A percentile compares a stretch with the other conserved stretches of the same genome.
Conservation (phyloP, 2,888 invertebrate species). For the Caenorhabditis panamensis region DNA sequence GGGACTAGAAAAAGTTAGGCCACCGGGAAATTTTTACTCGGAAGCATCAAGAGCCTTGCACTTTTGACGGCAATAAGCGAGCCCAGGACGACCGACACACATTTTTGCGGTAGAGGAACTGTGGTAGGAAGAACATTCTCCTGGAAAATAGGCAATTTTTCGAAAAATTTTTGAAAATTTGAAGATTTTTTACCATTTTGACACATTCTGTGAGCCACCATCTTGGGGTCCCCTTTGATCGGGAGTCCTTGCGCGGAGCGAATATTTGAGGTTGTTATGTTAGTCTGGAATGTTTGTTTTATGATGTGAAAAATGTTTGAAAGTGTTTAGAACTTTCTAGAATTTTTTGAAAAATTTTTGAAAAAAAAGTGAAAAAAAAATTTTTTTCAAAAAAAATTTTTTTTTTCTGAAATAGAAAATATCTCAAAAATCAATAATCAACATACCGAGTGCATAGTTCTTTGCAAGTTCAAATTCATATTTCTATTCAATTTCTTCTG, state of each 20-base stretch:
- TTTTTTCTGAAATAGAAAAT: too few species aligned
- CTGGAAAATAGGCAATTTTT: too few species aligned
- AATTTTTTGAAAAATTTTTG: too few species aligned
- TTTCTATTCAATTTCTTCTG: slow-evolving; percentile 9
- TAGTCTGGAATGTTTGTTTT: slow-evolving; percentile 37
- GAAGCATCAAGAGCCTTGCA: slow-evolving; percentile 57
- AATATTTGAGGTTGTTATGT: slow-evolving; percentile 13
- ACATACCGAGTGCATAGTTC: slow-evolving; percentile 32
- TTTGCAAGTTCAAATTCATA: not conserved
- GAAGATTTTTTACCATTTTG: slow-evolving; percentile 48
- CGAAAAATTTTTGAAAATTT: too few species aligned
- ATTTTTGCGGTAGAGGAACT: slow-evolving; percentile 47
- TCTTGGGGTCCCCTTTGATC: slow-evolving; percentile 25
- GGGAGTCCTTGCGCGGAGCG: slow-evolving; percentile 10
- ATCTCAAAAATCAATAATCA: not conserved
- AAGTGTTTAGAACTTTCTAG: too few species aligned
- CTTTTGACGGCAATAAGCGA: slow-evolving; percentile 60
- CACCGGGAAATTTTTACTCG: slow-evolving; percentile 36
- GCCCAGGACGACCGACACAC: slow-evolving; percentile 62
- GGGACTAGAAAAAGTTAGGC: not conserved
- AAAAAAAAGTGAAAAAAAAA: too few species aligned
- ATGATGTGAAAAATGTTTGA: too few species aligned
- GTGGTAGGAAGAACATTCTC: slow-evolving; percentile 44
- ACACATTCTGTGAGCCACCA: slow-evolving; percentile 42
- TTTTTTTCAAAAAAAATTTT: too few species aligned